Evolutionary conservation across 2,797 vertebrate genomes (phyloP).

Genomic region (Fistularia commersonii): DNA sequence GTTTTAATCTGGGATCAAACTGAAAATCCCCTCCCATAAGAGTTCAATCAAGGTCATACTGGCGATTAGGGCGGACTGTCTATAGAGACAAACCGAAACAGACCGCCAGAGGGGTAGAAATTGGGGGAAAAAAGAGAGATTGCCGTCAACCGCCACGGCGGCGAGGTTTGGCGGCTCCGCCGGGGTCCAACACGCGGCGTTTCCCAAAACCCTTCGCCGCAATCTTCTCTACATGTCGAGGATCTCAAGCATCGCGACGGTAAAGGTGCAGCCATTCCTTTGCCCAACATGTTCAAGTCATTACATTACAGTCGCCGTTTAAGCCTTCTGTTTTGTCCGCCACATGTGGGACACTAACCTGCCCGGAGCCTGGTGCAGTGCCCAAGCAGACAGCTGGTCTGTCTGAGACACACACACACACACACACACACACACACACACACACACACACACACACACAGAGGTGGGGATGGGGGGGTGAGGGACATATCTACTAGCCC

Average conservation of each 20-base stretch:
- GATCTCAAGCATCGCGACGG: conserved; percentile 14
- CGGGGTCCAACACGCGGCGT: background rate
- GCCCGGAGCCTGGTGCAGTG: conserved; percentile 59
- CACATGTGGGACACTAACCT: conserved; percentile 61
- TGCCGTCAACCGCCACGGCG: conserved; percentile 10
- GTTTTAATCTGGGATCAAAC: conserved; percentile 83
- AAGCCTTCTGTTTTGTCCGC: conserved; percentile 40
- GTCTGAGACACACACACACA: conserved; percentile 50
- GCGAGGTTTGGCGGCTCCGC: too few species aligned
- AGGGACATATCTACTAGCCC: conserved; percentile 50
- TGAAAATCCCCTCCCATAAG: conserved; percentile 74
- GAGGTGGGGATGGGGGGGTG: conserved; percentile 58
- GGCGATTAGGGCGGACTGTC: conserved; percentile 73
- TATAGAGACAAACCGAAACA: conserved; percentile 52
- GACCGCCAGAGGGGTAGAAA: conserved; percentile 15
- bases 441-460: conserved; percentile 31
- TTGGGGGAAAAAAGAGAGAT: background rate
- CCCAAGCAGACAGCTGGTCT: conserved; percentile 68
- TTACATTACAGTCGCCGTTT: conserved; percentile 34
- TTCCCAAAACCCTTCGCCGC: conserved; percentile 2
- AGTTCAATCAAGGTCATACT: conserved; percentile 79
- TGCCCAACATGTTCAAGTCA: conserved; percentile 38
- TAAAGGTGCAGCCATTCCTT: conserved; percentile 35
- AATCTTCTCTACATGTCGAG: background rate
- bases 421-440: conserved; percentile 25